Conservation (phyloP, 2,113 vertebrate genomes). For the Enhydra lutris region DNA sequence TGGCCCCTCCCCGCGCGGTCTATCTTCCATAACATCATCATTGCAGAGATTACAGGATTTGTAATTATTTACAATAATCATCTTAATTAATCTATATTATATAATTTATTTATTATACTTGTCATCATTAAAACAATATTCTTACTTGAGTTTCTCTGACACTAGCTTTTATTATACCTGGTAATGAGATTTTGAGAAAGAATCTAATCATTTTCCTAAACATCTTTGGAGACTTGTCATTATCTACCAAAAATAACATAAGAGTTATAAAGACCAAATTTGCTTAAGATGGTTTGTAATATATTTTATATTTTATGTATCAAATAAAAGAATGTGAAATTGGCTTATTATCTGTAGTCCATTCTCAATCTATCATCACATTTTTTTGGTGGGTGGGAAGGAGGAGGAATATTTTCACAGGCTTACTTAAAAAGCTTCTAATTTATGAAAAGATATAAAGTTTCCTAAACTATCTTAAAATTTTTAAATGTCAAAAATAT, state of each 20-base stretch:
- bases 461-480: constrained; percentile 34
- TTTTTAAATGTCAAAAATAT: constrained; percentile 33
- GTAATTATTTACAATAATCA: background rate
- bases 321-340: background rate
- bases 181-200: background rate
- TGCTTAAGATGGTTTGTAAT: background rate
- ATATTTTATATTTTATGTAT: constrained; percentile 30
- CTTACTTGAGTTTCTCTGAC: background rate
- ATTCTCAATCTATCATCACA: constrained; percentile 63
- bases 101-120: background rate
- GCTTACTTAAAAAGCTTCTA: constrained; percentile 37
- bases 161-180: background rate
- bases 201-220: background rate
- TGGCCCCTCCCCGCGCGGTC: no score
- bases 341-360: background rate
- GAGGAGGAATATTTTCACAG: constrained; percentile 59
- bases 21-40: background rate
- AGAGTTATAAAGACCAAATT: background rate
- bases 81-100: background rate
- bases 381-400: constrained; percentile 47
- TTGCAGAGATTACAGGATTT: background rate
- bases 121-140: background rate
- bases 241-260: constrained; percentile 24
- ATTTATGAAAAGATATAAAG: constrained; percentile 52
- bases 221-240: background rate